Conservation (phyloP, 1,140 invertebrate genomes). For the Hesperophylax magnus region DNA sequence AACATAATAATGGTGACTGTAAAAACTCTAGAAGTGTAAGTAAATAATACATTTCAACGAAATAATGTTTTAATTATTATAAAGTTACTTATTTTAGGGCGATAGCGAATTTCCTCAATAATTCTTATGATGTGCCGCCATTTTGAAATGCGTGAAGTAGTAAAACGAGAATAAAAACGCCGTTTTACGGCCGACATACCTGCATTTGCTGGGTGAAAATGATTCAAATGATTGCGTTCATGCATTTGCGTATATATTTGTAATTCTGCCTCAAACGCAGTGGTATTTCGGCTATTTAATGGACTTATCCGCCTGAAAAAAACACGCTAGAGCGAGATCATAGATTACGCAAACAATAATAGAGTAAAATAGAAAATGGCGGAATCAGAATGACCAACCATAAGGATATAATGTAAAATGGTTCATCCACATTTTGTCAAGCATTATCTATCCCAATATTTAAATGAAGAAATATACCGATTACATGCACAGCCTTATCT, state of each 20-base stretch:
- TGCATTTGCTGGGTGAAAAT: neutral
- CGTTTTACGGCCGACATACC: constrained; percentile 7
- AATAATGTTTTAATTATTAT: neutral
- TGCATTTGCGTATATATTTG: constrained; percentile 18
- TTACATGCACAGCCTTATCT: no score
- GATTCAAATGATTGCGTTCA: constrained; percentile 10
- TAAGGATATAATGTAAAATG: no score
- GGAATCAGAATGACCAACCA: no score
- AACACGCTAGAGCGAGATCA: constrained; percentile 22
- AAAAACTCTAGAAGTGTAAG: neutral
- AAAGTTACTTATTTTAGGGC: neutral
- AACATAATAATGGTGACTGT: no score
- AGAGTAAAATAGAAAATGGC: neutral
- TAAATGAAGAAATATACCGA: no score
- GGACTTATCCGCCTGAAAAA: constrained; percentile 18
- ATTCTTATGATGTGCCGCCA: constrained; percentile 5
- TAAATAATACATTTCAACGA: neutral
- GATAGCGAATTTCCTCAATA: constrained; percentile 6
- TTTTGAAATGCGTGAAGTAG: constrained; percentile 23
- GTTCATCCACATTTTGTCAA: no score
- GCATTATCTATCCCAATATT: no score
- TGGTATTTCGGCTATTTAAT: neutral
- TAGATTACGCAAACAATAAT: constrained; percentile 44
- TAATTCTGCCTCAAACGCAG: neutral
- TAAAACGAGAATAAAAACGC: neutral